Percentiles rank a stretch among this genome's conserved stretches.
These are phyloP conservation scores for Stichopus chloronotus DNA, from an alignment of 35 echinoderm and acorn worm genomes.

Conservation along the genomic window DNA sequence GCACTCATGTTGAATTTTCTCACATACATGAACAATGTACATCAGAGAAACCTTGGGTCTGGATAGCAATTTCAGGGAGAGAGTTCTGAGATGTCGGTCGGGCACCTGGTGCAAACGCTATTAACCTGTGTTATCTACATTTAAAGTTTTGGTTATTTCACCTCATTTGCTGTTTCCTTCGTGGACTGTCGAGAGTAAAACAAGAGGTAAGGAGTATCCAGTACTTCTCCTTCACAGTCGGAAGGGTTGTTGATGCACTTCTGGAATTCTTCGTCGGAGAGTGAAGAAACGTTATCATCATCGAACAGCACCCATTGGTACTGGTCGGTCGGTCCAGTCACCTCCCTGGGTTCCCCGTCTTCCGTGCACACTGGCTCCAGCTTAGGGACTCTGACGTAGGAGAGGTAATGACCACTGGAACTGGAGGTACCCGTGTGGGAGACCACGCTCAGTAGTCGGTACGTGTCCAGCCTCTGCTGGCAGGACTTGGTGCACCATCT, in stretches of 20 bases:
- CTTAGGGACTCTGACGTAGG: slow-evolving; percentile 75
- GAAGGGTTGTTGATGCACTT: slow-evolving; percentile 52
- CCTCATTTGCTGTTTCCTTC: neutral
- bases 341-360: neutral
- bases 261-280: slow-evolving; percentile 64
- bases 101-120: too few species aligned
- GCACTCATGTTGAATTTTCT: too few species aligned
- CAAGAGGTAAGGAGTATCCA: slow-evolving; percentile 81
- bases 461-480: slow-evolving; percentile 55
- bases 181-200: slow-evolving; percentile 57
- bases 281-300: slow-evolving; percentile 69
- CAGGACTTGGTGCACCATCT: slow-evolving; percentile 88
- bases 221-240: neutral
- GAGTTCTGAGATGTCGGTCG: too few species aligned
- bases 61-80: too few species aligned
- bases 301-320: slow-evolving; percentile 79
- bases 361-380: neutral
- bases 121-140: too few species aligned
- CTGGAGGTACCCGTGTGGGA: slow-evolving; percentile 92
- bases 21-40: too few species aligned
- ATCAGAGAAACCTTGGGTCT: too few species aligned
- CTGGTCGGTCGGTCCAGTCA: neutral
- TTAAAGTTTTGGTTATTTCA: too few species aligned
- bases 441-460: slow-evolving; percentile 80
- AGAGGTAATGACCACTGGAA: slow-evolving; percentile 94